Conservation (phyloP, 2,888 invertebrate genomes). For the Apotomis capreana region DNA sequence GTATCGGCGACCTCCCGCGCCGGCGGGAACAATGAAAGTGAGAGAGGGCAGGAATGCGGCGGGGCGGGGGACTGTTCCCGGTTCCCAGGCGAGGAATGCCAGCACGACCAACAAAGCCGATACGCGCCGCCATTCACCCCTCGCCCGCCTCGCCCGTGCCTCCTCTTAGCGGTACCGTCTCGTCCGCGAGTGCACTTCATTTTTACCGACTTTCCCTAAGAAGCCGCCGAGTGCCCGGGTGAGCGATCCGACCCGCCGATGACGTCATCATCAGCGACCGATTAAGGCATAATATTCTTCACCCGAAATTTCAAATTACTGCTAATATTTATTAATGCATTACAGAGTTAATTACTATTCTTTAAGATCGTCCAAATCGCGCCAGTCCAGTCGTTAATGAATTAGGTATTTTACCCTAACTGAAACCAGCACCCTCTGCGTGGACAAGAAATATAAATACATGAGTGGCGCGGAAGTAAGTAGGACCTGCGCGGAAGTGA, state of each 20-base stretch:
- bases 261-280: constrained; percentile 47
- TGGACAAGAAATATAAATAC: not conserved
- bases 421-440: not conserved
- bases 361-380: too few species aligned
- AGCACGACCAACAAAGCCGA: constrained; percentile 80
- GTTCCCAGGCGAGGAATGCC: constrained; percentile 83
- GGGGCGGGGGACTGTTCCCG: constrained; percentile 66
- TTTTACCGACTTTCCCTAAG: constrained; percentile 74
- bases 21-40: constrained; percentile 82
- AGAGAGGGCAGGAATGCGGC: constrained; percentile 80
- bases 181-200: constrained; percentile 56
- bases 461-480: not conserved
- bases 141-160: constrained; percentile 54
- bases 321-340: too few species aligned
- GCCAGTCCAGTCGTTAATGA: not conserved
- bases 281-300: too few species aligned
- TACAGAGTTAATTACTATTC: too few species aligned
- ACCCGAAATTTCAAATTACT: too few species aligned
- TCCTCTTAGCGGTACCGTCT: constrained; percentile 63
- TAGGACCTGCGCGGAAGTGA: constrained; percentile 11
- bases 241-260: constrained; percentile 58
- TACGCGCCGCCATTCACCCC: constrained; percentile 78
- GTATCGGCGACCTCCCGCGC: constrained; percentile 79
- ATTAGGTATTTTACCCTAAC: too few species aligned
- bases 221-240: constrained; percentile 62